Evolutionary conservation across 2,888 invertebrate species (phyloP), one percentile per base, ranked within the genome.

Genomic region (Agonopterix alstromeriana): DNA sequence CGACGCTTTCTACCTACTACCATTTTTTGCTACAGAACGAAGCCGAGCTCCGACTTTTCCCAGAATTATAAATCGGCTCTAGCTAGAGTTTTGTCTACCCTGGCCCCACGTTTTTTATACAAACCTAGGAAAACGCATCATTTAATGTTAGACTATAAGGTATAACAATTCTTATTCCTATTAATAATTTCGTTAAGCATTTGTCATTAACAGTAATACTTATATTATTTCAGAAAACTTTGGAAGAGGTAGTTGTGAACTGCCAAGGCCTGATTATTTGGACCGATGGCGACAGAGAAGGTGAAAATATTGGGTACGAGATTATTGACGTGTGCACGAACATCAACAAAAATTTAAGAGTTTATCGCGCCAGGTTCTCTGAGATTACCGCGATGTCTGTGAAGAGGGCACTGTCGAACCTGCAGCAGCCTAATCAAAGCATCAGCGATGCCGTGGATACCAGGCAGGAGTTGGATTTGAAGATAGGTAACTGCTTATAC

Each of bases 251-350:
- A 88, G 84, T 93, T 2, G 78, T 89, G 11, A 70, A 79, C 36
- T 95, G 95, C 63, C 85, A 91, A 58, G 92, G 93, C 0, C 89
- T 99, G 3, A 95, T 99, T 11, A 95, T 99, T 61, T 99, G 99
- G 99, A 99, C 99, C 1, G 99, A 99, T 96, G 98, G 99, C 89
- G 99, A 99, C 90, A 92, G 99, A 82, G 99, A 99, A 90, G 99
- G 99, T 35, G 99, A 99, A 83, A 98, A 99, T 76, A 99, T 99
- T 74, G 99, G 98, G 0, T 98, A 93, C 90, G 99, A 99, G 90
- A 93, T 99, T 36, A 97, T 99, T 46, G 83, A 95, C 76, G 97
- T 98, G 7, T 99, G 99, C 71, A 91, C 89, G 53, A 93, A 92
- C n/a, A 79, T 94, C 0, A 97, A 96, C 67, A 92, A 91, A 7